Evolutionary conservation across 2,797 vertebrate genomes (phyloP).

Genomic region (Rhinoraja longicauda): DNA sequence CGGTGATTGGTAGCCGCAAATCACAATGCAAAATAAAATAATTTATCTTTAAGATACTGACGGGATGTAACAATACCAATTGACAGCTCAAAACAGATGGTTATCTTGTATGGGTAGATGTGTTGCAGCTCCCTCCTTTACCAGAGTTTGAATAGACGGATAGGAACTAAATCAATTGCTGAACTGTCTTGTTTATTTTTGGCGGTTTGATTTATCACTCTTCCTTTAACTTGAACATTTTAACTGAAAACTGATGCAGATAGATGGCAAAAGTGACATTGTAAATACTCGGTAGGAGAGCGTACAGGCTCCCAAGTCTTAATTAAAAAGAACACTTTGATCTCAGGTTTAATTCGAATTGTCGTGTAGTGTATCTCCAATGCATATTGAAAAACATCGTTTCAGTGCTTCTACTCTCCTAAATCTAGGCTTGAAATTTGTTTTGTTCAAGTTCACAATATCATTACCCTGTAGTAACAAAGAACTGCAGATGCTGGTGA

Average conservation of each 20-base stretch:
- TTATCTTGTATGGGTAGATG: not conserved
- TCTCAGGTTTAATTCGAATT: not conserved
- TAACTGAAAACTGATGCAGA: not conserved
- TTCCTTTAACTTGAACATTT: not conserved
- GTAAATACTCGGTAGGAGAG: not conserved
- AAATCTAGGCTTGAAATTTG: not conserved
- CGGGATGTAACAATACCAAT: not conserved
- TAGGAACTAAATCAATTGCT: not conserved
- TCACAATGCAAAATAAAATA: not conserved
- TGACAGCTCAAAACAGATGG: not conserved
- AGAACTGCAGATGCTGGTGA: too few species aligned
- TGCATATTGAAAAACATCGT: not conserved
- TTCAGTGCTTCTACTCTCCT: not conserved
- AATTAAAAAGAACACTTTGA: not conserved
- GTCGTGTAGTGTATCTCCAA: not conserved
- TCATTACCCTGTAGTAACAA: too few species aligned
- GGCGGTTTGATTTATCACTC: not conserved
- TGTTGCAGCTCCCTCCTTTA: not conserved
- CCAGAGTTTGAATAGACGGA: conserved; percentile 8
- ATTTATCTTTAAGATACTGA: conserved; percentile 14
- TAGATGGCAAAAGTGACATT: not conserved
- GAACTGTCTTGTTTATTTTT: not conserved
- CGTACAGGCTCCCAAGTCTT: not conserved
- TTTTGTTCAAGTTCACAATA: not conserved
- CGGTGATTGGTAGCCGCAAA: conserved; percentile 6